Evolutionary conservation across 2,113 vertebrate genomes (phyloP).

Genomic region (Setophaga petechia): DNA sequence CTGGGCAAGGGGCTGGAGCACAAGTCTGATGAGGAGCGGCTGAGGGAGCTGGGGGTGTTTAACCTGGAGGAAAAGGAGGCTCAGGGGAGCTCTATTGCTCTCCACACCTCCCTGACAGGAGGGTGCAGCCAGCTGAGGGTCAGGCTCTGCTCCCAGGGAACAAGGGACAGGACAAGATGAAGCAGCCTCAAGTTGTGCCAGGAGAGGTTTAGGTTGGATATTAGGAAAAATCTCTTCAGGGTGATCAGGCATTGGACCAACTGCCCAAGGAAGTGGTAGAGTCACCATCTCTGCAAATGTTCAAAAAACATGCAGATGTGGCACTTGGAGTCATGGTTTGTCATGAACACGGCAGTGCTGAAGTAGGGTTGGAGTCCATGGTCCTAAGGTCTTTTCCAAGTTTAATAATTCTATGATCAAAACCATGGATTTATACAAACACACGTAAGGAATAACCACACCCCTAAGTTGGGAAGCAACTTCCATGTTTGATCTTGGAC

Average conservation of each 20-base stretch:
- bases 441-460: neutral
- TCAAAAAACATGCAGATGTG: neutral
- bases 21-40: accelerated
- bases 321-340: neutral
- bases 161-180: neutral
- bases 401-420: neutral
- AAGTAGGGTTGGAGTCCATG: neutral
- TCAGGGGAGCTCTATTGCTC: neutral
- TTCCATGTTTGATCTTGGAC: neutral
- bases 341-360: neutral
- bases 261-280: neutral
- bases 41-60: neutral
- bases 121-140: neutral
- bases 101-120: neutral
- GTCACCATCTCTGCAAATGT: neutral
- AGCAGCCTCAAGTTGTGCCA: neutral
- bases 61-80: neutral
- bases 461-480: accelerated
- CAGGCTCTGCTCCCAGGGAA: neutral
- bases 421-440: neutral
- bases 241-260: neutral
- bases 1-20: neutral
- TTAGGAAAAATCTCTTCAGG: neutral
- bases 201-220: neutral
- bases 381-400: neutral